Conservation (phyloP, 2,888 invertebrate genomes). For the Hedychridium roseum region DNA sequence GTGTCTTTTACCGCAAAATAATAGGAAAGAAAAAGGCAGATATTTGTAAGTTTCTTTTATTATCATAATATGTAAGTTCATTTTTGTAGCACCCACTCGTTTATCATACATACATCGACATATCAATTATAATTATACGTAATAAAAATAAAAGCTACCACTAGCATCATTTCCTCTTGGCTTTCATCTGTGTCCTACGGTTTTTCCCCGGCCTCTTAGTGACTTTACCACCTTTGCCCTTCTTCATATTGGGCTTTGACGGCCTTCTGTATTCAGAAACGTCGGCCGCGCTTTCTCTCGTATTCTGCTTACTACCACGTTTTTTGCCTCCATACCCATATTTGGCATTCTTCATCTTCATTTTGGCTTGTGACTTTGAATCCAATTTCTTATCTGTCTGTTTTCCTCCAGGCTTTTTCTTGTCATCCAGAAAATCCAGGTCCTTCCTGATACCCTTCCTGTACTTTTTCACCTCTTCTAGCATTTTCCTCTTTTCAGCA, state of each 20-base stretch:
- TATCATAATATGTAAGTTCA: too few relatives aligned
- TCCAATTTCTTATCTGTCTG: constrained; percentile 21
- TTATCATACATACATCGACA: too few relatives aligned
- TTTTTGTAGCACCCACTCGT: too few relatives aligned
- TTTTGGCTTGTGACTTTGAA: constrained; percentile 64
- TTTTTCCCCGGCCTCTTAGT: constrained; percentile 64
- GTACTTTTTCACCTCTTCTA: constrained; percentile 93
- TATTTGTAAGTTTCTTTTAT: too few relatives aligned
- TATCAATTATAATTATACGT: too few relatives aligned
- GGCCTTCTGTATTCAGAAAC: constrained; percentile 68
- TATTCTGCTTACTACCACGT: constrained; percentile 87
- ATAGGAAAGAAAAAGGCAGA: too few relatives aligned
- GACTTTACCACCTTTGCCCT: constrained; percentile 27
- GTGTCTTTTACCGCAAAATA: too few relatives aligned
- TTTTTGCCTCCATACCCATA: constrained; percentile 98
- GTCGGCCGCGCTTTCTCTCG: constrained; percentile 78
- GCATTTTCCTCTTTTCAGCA: constrained; percentile 89
- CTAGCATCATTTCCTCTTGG: constrained; percentile 53
- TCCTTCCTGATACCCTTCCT: constrained; percentile 84
- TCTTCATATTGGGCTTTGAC: constrained; percentile 44
- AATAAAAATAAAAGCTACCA: neutral
- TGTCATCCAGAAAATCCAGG: constrained; percentile 81
- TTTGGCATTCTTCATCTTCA: constrained; percentile 80
- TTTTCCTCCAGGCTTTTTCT: constrained; percentile 50
- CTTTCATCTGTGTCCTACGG: constrained; percentile 63